Conservation (phyloP, 2,888 invertebrate genomes). For the Crematogaster levior region DNA sequence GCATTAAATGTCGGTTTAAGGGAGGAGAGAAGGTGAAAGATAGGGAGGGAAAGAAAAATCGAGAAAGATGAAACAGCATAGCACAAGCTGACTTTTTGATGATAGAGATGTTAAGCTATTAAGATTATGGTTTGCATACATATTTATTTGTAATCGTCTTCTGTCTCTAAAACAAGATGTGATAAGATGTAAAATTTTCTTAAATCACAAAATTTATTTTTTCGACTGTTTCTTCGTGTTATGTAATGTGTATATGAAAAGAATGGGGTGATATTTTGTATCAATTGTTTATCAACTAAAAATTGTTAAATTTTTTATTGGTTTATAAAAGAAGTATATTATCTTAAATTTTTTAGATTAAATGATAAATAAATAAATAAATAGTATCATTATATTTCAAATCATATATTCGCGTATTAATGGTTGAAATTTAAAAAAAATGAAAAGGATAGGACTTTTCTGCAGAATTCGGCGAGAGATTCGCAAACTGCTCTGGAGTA, state of each 20-base stretch:
- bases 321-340: neutral
- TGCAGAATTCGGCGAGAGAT: conserved; percentile 3
- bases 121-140: neutral
- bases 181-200: neutral
- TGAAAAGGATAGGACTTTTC: neutral
- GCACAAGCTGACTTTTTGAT: neutral
- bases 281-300: neutral
- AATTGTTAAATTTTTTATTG: neutral
- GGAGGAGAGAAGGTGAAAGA: neutral
- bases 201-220: neutral
- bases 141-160: neutral
- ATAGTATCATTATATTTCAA: neutral
- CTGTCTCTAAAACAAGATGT: neutral
- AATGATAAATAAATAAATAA: neutral
- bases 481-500: conserved; percentile 19
- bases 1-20: conserved; percentile 63
- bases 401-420: neutral
- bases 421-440: neutral
- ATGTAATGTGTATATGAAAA: too few relatives aligned
- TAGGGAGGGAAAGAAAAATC: conserved; percentile 9
- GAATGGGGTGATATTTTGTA: neutral
- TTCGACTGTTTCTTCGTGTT: neutral
- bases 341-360: neutral
- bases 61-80: neutral
- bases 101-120: neutral